Evolutionary conservation across 1,140 invertebrate genomes (phyloP).

Genomic region (Bursaphelenchus mucronatus): DNA sequence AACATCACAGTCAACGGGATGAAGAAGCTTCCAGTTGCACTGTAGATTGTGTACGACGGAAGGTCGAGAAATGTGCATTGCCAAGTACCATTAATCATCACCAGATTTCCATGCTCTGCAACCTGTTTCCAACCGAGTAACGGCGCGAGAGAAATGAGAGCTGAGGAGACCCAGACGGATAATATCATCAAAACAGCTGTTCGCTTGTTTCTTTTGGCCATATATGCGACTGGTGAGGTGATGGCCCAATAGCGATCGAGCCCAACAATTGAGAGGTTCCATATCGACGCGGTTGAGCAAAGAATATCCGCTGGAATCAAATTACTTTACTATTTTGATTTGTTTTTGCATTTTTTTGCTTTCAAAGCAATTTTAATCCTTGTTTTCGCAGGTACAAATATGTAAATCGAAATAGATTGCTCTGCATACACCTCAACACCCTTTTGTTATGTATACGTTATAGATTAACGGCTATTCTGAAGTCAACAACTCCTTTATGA

Average conservation of each 20-base stretch:
- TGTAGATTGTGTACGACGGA: constrained; percentile 58
- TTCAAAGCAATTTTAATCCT: no score
- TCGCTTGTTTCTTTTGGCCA: constrained; percentile 53
- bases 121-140: constrained; percentile 60
- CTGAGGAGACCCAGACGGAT: constrained; percentile 56
- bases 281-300: constrained; percentile 60
- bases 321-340: constrained; percentile 4
- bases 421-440: neutral
- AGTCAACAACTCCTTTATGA: neutral
- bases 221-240: constrained; percentile 56
- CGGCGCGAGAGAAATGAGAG: constrained; percentile 55
- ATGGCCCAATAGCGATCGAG: constrained; percentile 59
- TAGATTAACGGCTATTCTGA: neutral
- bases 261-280: constrained; percentile 54
- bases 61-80: constrained; percentile 53
- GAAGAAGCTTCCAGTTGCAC: constrained; percentile 60
- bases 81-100: constrained; percentile 48
- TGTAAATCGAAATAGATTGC: no score
- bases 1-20: constrained; percentile 60
- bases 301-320: constrained; percentile 56
- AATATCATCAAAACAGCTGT: constrained; percentile 59
- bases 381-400: no score
- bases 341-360: no score
- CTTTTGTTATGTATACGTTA: neutral
- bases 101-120: constrained; percentile 48